These are phyloP conservation scores for Mystacornis crossleyi DNA, from an alignment of 2,113 vertebrate species.

Conservation along the genomic window DNA sequence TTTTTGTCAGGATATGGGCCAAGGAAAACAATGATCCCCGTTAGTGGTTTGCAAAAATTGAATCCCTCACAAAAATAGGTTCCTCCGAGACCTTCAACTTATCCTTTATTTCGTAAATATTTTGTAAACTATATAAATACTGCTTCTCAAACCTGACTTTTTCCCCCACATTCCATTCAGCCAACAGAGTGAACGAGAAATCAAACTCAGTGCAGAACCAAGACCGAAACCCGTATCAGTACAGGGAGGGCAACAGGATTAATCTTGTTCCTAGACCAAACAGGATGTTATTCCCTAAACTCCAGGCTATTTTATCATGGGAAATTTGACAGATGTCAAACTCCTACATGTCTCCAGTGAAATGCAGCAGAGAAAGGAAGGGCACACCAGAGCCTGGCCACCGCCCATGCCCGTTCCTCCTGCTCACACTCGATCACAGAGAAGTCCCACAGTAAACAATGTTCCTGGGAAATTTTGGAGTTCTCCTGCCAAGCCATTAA, in stretches of 20 bases:
- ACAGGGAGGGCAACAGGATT: neutral
- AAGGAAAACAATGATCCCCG: slow-evolving; percentile 5
- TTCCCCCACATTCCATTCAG: neutral
- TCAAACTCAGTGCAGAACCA: fast-evolving
- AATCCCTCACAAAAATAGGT: neutral
- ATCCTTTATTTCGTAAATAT: neutral
- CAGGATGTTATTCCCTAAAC: neutral
- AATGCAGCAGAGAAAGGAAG: neutral
- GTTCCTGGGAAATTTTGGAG: neutral
- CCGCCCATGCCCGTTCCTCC: neutral
- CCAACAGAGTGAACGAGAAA: neutral
- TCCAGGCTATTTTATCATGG: neutral
- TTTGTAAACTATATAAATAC: neutral
- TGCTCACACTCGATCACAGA: neutral
- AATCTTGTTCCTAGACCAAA: neutral
- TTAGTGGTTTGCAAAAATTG: neutral
- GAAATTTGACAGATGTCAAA: neutral
- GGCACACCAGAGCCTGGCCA: neutral
- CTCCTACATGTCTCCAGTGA: neutral
- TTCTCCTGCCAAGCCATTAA: neutral
- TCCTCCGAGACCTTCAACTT: neutral
- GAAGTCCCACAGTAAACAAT: neutral
- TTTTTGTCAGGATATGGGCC: neutral
- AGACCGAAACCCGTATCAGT: neutral
- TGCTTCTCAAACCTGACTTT: neutral